Percentiles rank a stretch among this genome's conserved stretches.
phyloP scores from a whole-genome alignment of 2,113 vertebrate species.

The Noturus placidus region DNA sequence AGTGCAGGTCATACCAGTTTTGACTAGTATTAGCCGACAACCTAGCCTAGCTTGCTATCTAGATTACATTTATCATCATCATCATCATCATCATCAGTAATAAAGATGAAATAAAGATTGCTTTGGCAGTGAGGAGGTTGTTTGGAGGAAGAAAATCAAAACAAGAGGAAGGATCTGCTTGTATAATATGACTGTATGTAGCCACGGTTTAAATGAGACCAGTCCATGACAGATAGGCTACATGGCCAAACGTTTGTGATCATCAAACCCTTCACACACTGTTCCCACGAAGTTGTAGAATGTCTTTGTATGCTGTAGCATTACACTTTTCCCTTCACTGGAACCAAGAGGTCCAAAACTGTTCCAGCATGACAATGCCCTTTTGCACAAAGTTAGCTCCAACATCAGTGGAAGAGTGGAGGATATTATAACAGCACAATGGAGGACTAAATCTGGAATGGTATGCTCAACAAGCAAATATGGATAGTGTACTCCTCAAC shows the following conservation, averaged over 20 bases:
- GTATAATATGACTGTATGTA: not conserved
- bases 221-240: not conserved
- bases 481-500: not conserved
- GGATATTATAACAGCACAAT: not conserved
- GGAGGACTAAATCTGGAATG: not conserved
- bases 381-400: not conserved
- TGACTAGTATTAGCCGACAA: not conserved
- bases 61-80: not conserved
- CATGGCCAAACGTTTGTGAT: not conserved
- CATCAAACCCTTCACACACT: not conserved
- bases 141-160: not conserved
- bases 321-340: not conserved
- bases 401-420: not conserved
- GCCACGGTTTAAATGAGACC: not conserved
- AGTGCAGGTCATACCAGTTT: not conserved
- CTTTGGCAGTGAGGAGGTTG: not conserved
- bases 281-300: not conserved
- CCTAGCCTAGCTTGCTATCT: not conserved
- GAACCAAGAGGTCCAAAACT: not conserved
- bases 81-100: not conserved
- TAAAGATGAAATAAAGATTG: constrained; percentile 7
- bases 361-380: not conserved
- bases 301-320: not conserved
- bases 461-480: not conserved
- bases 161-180: not conserved